These are phyloP conservation scores for Clarias pachynema DNA, from an alignment of 2,797 vertebrate species.

Conservation along the genomic window DNA sequence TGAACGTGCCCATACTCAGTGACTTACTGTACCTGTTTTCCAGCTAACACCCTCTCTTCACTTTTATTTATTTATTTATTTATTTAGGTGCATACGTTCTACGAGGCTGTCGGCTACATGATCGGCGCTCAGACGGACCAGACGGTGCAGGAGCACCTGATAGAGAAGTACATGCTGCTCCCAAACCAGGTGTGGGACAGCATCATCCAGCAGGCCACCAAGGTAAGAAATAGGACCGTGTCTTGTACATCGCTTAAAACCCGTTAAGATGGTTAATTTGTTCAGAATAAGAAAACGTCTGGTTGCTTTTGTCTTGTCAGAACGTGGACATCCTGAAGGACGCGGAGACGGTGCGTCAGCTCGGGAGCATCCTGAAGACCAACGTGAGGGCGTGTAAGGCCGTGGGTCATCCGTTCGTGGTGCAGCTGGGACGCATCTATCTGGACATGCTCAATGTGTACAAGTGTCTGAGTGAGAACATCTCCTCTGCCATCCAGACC, in stretches of 20 bases:
- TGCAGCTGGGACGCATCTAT: slow-evolving; percentile 97
- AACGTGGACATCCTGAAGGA: slow-evolving; percentile 99
- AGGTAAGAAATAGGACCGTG: slow-evolving; percentile 73
- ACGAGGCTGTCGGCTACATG: slow-evolving; percentile 98
- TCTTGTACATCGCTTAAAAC: background rate
- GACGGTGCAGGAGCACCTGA: slow-evolving; percentile 94
- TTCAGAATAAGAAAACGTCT: too few species aligned
- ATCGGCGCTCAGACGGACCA: slow-evolving; percentile 98
- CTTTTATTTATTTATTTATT: too few species aligned
- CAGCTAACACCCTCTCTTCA: background rate
- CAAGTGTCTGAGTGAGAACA: slow-evolving; percentile 99
- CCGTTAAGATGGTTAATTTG: too few species aligned
- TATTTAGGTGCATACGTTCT: slow-evolving; percentile 93
- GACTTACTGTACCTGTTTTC: too few species aligned
- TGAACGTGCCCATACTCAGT: too few species aligned
- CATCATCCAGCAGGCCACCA: slow-evolving; percentile 99
- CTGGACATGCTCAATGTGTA: slow-evolving; percentile 99
- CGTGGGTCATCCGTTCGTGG: slow-evolving; percentile 96
- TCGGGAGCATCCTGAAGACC: slow-evolving; percentile 98
- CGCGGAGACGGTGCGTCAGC: slow-evolving; percentile 96
- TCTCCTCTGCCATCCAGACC: slow-evolving; percentile 97
- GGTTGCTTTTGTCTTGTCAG: slow-evolving; percentile 63
- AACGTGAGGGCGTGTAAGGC: slow-evolving; percentile 97
- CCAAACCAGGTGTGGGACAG: slow-evolving; percentile 99
- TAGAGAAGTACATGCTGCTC: slow-evolving; percentile 98